Evolutionary conservation across 2,797 vertebrate species (phyloP).

Genomic region (Podarcis siculus): DNA sequence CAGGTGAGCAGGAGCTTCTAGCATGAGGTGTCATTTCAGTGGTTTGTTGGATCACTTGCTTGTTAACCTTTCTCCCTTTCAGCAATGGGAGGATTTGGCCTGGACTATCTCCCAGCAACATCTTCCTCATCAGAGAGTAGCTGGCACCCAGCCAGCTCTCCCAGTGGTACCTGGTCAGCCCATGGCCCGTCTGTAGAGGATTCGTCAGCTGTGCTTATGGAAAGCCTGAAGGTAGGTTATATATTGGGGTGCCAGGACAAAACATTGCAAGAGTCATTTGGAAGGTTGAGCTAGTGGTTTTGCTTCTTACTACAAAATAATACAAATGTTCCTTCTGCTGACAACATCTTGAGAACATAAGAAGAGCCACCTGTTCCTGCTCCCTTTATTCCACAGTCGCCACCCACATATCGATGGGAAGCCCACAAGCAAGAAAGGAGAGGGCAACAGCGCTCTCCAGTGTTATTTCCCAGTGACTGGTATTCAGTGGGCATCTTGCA

Average conservation of each 20-base stretch:
- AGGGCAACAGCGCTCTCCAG: not conserved
- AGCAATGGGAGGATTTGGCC: conserved; percentile 89
- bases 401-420: not conserved
- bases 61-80: conserved; percentile 43
- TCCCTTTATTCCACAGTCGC: not conserved
- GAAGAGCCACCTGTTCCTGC: not conserved
- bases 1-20: conserved; percentile 76
- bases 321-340: not conserved
- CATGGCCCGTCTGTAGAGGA: conserved; percentile 93
- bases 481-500: not conserved
- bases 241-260: not conserved
- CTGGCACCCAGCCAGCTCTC: conserved; percentile 89
- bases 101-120: conserved; percentile 91
- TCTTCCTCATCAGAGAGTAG: conserved; percentile 87
- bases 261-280: not conserved
- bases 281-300: not conserved
- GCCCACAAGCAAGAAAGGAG: not conserved
- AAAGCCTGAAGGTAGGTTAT: conserved; percentile 92
- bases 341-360: not conserved
- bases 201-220: conserved; percentile 92
- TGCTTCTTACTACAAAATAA: not conserved
- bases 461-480: not conserved
- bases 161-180: conserved; percentile 89
- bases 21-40: fast-evolving
- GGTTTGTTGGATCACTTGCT: not conserved